Percentiles rank a stretch among this genome's conserved stretches.
Evolutionary conservation across 2,888 invertebrate species (phyloP).

Genomic region (Drosophila sordidapex): DNA sequence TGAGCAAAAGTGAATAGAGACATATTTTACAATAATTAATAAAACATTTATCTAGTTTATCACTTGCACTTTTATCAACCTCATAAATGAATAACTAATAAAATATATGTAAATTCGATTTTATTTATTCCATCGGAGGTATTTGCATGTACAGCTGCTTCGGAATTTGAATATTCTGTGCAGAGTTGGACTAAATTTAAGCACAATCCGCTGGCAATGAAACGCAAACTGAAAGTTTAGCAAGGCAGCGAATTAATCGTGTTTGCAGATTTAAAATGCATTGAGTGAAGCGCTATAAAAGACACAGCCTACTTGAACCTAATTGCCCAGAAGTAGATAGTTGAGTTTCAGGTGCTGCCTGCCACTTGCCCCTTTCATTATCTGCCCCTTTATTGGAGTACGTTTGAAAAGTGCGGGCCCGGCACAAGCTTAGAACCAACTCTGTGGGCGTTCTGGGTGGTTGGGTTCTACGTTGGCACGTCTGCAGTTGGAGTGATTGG

Average conservation of each 20-base stretch:
- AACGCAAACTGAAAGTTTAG: not conserved
- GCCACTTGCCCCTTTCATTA: constrained; percentile 22
- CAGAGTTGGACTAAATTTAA: not conserved
- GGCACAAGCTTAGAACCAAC: constrained; percentile 32
- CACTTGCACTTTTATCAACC: not conserved
- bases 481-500: constrained; percentile 28
- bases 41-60: too few relatives aligned
- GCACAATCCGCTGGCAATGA: not conserved
- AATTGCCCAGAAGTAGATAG: not conserved
- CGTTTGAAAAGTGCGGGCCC: constrained; percentile 45
- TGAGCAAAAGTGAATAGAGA: not conserved
- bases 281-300: not conserved
- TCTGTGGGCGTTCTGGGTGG: constrained; percentile 61
- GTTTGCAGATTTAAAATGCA: not conserved
- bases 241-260: not conserved
- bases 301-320: not conserved
- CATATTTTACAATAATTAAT: not conserved
- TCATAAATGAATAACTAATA: not conserved
- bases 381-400: constrained; percentile 17
- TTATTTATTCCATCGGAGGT: not conserved
- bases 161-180: not conserved
- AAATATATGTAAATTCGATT: not conserved
- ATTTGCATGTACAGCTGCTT: not conserved
- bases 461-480: constrained; percentile 35
- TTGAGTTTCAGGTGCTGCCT: constrained; percentile 6